Conservation (phyloP, 2,113 vertebrate genomes). For the Rattus rattus region DNA sequence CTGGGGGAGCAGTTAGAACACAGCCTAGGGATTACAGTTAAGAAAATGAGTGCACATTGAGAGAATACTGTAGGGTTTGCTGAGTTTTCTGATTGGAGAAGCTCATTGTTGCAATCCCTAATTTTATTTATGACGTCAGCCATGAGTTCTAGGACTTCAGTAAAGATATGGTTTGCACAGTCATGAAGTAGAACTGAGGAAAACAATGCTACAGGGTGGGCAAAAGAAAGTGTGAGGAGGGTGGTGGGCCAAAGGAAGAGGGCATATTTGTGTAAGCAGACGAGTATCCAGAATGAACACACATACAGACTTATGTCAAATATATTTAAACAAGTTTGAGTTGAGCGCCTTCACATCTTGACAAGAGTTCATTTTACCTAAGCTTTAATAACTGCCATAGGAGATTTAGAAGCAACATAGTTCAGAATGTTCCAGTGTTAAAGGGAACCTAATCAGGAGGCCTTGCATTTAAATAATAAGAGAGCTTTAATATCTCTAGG, state of each 20-base stretch:
- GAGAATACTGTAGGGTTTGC: not conserved
- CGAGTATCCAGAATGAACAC: not conserved
- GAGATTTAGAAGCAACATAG: not conserved
- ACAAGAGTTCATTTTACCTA: not conserved
- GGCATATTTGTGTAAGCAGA: rapidly evolving
- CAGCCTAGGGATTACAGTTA: not conserved
- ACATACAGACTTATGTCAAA: not conserved
- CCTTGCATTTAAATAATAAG: not conserved
- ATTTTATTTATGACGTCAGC: conserved; percentile 27
- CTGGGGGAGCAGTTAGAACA: not conserved
- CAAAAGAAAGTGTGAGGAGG: not conserved
- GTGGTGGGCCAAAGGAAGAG: not conserved
- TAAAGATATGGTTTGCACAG: not conserved
- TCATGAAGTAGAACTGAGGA: not conserved
- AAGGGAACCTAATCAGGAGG: not conserved
- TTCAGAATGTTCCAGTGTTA: not conserved
- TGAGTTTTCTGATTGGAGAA: not conserved
- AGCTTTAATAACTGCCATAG: not conserved
- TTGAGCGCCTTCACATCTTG: not conserved
- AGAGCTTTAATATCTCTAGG: not conserved
- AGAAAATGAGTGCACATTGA: not conserved
- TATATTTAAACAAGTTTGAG: not conserved
- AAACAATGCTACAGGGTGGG: not conserved
- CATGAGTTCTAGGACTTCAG: not conserved
- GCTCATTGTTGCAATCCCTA: not conserved